Base-by-base conservation (phyloP, 2,888 invertebrate species). In the Leptinotarsa juncta region DNA sequence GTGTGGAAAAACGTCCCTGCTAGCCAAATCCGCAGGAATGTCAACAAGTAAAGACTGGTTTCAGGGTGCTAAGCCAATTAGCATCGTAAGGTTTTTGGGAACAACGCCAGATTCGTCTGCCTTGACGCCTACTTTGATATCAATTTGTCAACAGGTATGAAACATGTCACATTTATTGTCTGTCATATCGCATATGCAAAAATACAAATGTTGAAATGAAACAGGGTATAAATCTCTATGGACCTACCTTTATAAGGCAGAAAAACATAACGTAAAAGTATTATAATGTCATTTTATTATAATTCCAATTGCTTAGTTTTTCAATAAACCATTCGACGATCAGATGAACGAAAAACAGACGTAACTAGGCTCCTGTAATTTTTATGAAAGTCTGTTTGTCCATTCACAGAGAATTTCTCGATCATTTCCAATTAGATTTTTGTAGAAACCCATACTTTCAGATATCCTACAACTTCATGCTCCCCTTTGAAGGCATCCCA, bases 41-140 rank as follows among this genome's bases (percentile, higher is more conserved):
- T 87, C 86, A 0, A 94, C 94, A 0, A 90, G 93, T 12, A 91
- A 90, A 53, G 91, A 90, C 67, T 96, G 95, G 95, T 94, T 94
- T 77, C 89, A 90, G 23, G 93, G 92, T 0, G 92, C 92, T 1
- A 92, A 93, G 70, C 97, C 98, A 0, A 93, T 97, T 23, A 94
- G 96, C 86, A 92, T 98, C 76, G 92, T 98, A 73, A 90, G 98
- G 77, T 99, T 98, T 87, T 91, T 99, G 49, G 99, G 99, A 32
- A 98, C 98, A 1, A 98, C 98, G 15, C 98, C 99, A 1, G 98
- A 98, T 87, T 97, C 97, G 80, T 97, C 97, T 80, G 96, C 97
- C 32, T 90, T 98, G 65, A 96, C 97, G 0, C 98, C 98, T 0
- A 95, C 98, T 0, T 91, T 99, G 32, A 97, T 97, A 78, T 97